Evolutionary conservation across 2,113 vertebrate genomes (phyloP).

Genomic region (Recurvirostra avosetta): DNA sequence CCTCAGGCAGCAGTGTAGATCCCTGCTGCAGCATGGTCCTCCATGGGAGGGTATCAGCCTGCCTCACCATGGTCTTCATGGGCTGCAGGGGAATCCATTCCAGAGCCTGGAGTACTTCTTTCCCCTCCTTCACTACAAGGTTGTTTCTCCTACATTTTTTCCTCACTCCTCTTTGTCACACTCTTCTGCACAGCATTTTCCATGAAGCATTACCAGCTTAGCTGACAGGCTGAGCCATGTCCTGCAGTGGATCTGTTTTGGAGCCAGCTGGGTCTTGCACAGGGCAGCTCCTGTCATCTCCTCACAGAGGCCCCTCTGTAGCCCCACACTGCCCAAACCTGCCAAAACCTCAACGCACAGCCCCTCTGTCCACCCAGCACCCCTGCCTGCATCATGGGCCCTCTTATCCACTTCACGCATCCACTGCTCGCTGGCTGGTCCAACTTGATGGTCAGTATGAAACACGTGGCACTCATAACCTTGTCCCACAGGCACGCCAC

Average conservation of each 20-base stretch:
- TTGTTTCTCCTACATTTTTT: neutral
- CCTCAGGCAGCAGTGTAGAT: no score
- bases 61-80: no score
- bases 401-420: neutral
- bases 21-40: no score
- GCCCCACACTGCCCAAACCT: neutral
- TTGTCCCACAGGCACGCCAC: rapidly evolving
- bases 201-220: neutral
- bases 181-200: neutral
- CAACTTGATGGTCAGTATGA: neutral
- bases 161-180: neutral
- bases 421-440: neutral
- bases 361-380: neutral
- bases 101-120: neutral
- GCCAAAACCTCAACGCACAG: neutral
- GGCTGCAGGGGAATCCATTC: no score
- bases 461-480: neutral
- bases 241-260: neutral
- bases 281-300: neutral
- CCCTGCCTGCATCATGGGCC: neutral
- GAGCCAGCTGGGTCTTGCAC: neutral
- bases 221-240: neutral
- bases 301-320: neutral
- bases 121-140: neutral
- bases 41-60: no score